Evolutionary conservation across 2,888 invertebrate genomes (phyloP).

Genomic region (Macropis europaea): DNA sequence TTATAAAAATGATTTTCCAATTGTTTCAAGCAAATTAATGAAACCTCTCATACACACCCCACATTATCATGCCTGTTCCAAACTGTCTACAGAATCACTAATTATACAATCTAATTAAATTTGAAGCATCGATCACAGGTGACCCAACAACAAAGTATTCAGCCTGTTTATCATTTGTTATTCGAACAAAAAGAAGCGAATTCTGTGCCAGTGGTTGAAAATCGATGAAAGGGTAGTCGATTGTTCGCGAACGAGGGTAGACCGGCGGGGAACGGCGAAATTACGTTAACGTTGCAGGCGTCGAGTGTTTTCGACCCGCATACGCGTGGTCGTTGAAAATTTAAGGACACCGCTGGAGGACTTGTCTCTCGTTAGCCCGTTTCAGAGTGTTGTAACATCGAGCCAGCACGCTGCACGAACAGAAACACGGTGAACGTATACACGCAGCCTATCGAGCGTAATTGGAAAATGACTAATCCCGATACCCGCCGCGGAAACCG

Average conservation of each 20-base stretch:
- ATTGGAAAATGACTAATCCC: conserved; percentile 44
- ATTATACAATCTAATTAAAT: too few species aligned
- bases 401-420: too few species aligned
- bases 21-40: too few species aligned
- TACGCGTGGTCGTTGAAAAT: conserved; percentile 29
- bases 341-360: conserved; percentile 35
- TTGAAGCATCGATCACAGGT: too few species aligned
- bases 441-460: conserved; percentile 31
- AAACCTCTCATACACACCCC: too few species aligned
- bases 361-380: conserved; percentile 33
- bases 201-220: neutral
- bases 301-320: conserved; percentile 20
- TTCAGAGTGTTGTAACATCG: conserved; percentile 16
- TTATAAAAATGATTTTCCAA: too few species aligned
- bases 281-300: neutral
- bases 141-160: too few species aligned
- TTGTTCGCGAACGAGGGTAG: neutral
- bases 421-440: neutral
- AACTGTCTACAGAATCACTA: too few species aligned
- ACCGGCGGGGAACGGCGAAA: neutral
- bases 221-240: neutral
- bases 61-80: too few species aligned
- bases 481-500: conserved; percentile 17
- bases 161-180: too few species aligned
- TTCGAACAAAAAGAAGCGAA: too few species aligned